These are phyloP conservation scores for Umimayanthus chanpuru DNA, from an alignment of 92 coral and sea anemone genomes.

Conservation along the genomic window DNA sequence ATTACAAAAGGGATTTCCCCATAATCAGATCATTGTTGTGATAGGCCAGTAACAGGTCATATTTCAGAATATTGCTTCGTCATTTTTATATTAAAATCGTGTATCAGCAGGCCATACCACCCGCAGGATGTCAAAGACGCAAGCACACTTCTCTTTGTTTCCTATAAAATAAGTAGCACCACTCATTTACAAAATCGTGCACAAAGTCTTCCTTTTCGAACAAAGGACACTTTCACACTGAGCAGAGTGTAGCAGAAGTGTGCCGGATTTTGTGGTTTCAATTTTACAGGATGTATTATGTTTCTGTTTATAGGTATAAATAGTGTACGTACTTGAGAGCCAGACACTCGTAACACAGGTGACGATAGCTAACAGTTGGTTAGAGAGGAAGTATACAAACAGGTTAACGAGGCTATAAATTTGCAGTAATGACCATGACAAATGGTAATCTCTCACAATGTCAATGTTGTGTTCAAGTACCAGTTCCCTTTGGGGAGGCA, in stretches of 20 bases:
- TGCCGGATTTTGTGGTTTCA: not conserved
- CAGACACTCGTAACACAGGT: slow-evolving; percentile 20
- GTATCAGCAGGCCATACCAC: not conserved
- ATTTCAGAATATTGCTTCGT: slow-evolving; percentile 11
- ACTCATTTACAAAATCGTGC: not conserved
- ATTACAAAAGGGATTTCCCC: not conserved
- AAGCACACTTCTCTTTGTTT: not conserved
- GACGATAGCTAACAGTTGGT: not conserved
- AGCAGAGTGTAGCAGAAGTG: not conserved
- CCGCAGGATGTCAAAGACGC: too few relatives aligned
- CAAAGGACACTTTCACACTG: not conserved
- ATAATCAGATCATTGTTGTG: not conserved
- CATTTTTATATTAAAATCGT: not conserved
- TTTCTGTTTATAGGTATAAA: not conserved
- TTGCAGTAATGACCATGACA: not conserved
- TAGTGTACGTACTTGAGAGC: slow-evolving; percentile 4
- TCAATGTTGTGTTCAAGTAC: slow-evolving; percentile 8
- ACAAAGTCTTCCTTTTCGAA: not conserved
- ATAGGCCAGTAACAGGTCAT: not conserved
- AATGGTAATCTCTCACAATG: not conserved
- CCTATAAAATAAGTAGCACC: not conserved
- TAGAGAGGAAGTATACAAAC: not conserved
- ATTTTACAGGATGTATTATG: not conserved
- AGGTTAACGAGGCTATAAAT: not conserved
- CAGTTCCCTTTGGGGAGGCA: not conserved